These are phyloP conservation scores for Pseudoatta argentina DNA, from an alignment of 1,140 invertebrate species.

Conservation along the genomic window DNA sequence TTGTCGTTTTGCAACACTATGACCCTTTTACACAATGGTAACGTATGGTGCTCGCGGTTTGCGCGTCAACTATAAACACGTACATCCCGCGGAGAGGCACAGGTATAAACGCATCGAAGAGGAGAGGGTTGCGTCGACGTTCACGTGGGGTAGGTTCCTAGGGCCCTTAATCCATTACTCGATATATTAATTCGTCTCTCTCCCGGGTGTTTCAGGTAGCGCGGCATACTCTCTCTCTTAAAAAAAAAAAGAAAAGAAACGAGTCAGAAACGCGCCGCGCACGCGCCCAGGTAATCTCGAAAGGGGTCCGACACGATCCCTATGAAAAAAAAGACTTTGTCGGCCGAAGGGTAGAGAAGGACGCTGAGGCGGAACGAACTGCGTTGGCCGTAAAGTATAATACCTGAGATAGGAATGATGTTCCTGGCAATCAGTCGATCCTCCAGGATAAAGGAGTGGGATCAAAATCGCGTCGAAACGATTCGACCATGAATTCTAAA, in stretches of 20 bases:
- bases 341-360: not conserved
- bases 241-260: conserved; percentile 59
- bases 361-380: conserved; percentile 45
- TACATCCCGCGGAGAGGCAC: conserved; percentile 64
- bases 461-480: conserved; percentile 3
- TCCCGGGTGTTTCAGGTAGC: conserved; percentile 77
- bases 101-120: conserved; percentile 68
- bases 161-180: conserved; percentile 77
- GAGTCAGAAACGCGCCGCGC: conserved; percentile 77
- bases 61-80: conserved; percentile 49
- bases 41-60: conserved; percentile 51
- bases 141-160: conserved; percentile 68
- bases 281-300: conserved; percentile 81
- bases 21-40: conserved; percentile 27
- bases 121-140: conserved; percentile 71
- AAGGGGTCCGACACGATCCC: conserved; percentile 73
- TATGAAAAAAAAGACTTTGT: conserved; percentile 76
- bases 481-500: conserved; percentile 14
- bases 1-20: conserved; percentile 66
- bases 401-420: conserved; percentile 50
- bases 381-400: conserved; percentile 66
- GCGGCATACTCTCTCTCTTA: conserved; percentile 22
- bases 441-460: conserved; percentile 13
- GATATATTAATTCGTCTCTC: conserved; percentile 82
- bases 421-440: conserved; percentile 6